These are phyloP conservation scores for Anthoscopus minutus DNA, from an alignment of 2,113 vertebrate genomes.

Conservation along the genomic window DNA sequence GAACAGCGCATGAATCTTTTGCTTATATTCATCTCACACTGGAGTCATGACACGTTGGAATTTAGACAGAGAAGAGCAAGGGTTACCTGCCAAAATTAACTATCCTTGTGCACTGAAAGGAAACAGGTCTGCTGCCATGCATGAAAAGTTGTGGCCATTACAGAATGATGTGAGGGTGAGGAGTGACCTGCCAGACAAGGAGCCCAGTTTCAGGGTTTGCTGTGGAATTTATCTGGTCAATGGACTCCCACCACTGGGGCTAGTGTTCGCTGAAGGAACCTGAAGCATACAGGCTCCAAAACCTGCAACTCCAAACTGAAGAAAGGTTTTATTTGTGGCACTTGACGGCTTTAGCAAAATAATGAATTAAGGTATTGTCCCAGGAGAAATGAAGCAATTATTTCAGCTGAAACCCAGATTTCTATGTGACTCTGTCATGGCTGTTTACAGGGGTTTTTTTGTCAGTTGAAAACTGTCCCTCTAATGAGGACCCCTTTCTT, in stretches of 20 bases:
- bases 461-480: background rate
- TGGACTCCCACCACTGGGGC: background rate
- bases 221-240: background rate
- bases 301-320: background rate
- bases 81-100: constrained; percentile 31
- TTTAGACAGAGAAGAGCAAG: constrained; percentile 1
- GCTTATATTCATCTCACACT: background rate
- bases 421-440: background rate
- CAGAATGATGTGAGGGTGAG: background rate
- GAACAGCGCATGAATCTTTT: background rate
- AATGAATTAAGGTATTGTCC: background rate
- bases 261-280: background rate
- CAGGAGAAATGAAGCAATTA: background rate
- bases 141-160: background rate
- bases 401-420: background rate
- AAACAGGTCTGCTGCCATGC: background rate
- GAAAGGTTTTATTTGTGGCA: background rate
- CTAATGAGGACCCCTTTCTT: background rate
- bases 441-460: background rate
- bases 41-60: background rate
- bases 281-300: background rate
- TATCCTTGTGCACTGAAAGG: background rate
- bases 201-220: background rate
- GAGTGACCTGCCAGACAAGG: background rate
- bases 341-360: background rate